Evolutionary conservation across 2,888 invertebrate species (phyloP).

Genomic region (Acanthosepion pharaonis): DNA sequence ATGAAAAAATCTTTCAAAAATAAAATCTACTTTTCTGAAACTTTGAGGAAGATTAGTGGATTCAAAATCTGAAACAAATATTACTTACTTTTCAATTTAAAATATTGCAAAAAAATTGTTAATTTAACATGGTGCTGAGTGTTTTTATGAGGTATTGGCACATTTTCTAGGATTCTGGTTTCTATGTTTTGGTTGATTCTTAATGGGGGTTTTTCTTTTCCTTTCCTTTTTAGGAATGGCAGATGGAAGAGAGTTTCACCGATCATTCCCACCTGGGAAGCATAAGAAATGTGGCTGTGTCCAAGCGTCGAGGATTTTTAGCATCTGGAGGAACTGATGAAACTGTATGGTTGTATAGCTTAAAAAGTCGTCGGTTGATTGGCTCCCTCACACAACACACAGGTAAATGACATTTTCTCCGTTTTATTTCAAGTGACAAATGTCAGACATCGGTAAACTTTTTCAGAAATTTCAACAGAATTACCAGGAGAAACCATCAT

Average conservation of each 20-base stretch:
- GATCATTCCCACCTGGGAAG: conserved; percentile 89
- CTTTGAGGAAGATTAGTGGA: too few species aligned
- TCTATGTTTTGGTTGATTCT: too few species aligned
- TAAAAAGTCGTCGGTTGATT: conserved; percentile 84
- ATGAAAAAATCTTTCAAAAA: too few species aligned
- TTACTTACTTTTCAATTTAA: too few species aligned
- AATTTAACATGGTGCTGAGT: too few species aligned
- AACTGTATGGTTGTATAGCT: conserved; percentile 87
- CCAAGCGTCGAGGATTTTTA: conserved; percentile 80
- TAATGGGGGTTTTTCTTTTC: neutral
- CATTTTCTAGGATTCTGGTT: too few species aligned
- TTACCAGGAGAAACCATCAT: neutral
- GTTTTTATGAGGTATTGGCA: too few species aligned
- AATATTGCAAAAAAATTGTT: too few species aligned
- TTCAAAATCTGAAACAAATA: too few species aligned
- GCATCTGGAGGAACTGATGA: conserved; percentile 94
- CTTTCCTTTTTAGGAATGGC: conserved; percentile 76
- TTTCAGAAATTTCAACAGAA: neutral
- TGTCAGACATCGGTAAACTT: neutral
- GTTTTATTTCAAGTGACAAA: neutral
- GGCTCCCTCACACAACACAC: conserved; percentile 87
- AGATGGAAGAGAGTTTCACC: conserved; percentile 86
- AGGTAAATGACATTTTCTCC: conserved; percentile 76
- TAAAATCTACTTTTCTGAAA: too few species aligned
- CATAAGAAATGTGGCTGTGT: conserved; percentile 83